Base-by-base conservation (phyloP, 2,888 invertebrate species). In the Platerodrilus igneus region DNA sequence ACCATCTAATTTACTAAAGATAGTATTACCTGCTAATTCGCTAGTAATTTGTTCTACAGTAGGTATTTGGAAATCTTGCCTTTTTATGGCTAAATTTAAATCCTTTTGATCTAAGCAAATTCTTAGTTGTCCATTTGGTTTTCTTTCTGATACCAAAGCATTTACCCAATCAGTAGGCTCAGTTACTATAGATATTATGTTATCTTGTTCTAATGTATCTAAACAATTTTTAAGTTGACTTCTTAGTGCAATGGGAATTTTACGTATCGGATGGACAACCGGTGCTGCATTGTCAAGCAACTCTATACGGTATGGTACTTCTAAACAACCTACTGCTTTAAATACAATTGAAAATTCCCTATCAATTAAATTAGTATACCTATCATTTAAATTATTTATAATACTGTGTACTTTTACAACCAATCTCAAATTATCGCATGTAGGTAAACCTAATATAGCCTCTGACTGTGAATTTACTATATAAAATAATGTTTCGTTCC, bases 241-340 rank as follows among this genome's bases (percentile, higher is more conserved):
- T 36, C 58, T 58, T n/a, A 61, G 29, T 2, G 63, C 56, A 14
- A 64, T 27, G 3, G 60, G 52, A n/a, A 63, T 53, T 14, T 59
- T 42, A 28, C 62, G 36, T 9, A 59, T 57, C 9, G 56, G 40
- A 13, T 53, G 46, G 14, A 57, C 37, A 3, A 52, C 48, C 38
- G 61, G 60, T 33, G 29, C 23, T 3, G 55, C 55, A 21, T 50
- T 48, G 2, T 47, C 29, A 49, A 37, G 53, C 9, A 62, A 16
- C 25, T 53, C 35, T 16, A 63, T 59, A 9, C 35, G 38, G 30
- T 58, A 50, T 26, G 50, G 31, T 27, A 33, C 35, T 31, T 52
- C 45, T 30, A 54, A 50, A 39, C 51, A 45, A 4, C 54, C 55
- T 20, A 53, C 36, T 8, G 55, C 51, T 23, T 38, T 18, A 32